Percentiles rank a stretch among this genome's conserved stretches.
phyloP scores from a whole-genome alignment of 2,113 vertebrate genomes.

The Panthera leo region DNA sequence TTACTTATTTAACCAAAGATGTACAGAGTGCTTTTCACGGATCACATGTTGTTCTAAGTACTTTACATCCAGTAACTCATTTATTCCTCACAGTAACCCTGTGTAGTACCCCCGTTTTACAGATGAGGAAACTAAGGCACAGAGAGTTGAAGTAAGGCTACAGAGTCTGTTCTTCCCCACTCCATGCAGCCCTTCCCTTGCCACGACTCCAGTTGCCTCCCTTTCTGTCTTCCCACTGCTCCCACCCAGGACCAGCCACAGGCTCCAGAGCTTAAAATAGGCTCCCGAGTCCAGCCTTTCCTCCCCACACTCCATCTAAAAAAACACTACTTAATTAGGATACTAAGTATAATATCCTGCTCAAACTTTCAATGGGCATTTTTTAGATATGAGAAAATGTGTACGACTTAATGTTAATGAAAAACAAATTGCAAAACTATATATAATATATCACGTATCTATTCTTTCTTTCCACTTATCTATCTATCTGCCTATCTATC shows the following conservation, averaged over 20 bases:
- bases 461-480: neutral
- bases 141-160: neutral
- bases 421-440: neutral
- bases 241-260: neutral
- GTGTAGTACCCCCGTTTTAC: neutral
- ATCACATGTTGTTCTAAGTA: neutral
- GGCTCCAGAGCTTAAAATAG: neutral
- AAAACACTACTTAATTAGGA: neutral
- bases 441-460: neutral
- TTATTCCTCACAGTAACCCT: neutral
- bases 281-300: neutral
- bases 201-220: neutral
- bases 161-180: neutral
- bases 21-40: neutral
- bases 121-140: neutral
- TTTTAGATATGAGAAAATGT: conserved; percentile 35
- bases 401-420: neutral
- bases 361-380: neutral
- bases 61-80: neutral
- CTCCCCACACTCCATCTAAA: neutral
- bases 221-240: neutral
- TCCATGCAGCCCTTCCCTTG: neutral
- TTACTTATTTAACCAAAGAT: neutral
- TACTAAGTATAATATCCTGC: neutral
- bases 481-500: neutral